Evolutionary conservation across 2,888 invertebrate species (phyloP), one percentile per base, ranked within the genome.

Genomic region (Nebria brevicollis): DNA sequence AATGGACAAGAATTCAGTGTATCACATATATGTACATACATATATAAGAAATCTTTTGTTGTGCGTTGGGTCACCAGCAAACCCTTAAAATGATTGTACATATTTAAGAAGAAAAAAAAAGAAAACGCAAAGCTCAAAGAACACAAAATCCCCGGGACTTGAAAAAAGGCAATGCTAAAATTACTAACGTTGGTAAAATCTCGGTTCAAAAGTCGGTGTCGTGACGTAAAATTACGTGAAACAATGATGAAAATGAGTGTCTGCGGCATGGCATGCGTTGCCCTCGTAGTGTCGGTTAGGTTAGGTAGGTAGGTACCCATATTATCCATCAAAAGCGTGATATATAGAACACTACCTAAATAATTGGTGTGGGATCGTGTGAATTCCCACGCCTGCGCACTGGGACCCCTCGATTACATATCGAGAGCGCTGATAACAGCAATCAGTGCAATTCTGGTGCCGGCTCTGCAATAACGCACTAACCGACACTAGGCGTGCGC

Each of bases 301-400:
- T 54, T 54, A 54, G 54, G 54, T 54, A 34, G 34, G 34, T 34
- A 34, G 34, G 34, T 54, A 8, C 54, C 54, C 54, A 54, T 54
- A 54, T 54, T 54, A 54, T 54, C 54, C 54, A 54, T 54, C 54
- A 54, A 54, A 54, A 54, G 78, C 74, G 78, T 78, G 78, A 78
- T 78, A 78, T 78, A 78, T 78, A 78, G 78, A 78, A 73, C 78
- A 74, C 41, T 34, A 74, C 66, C 66, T 73, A 78, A 70, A 78
- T 78, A 78, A 78, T 78, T 78, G 78, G 78, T 78, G 54, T 54
- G 54, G 78, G 66, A 78, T 78, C 78, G 78, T 78, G 78, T 78
- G 78, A 78, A 78, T 78, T 78, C 78, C 78, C 78, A 78, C 78
- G 78, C 73, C 78, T 73, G 78, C 73, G 74, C 78, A 78, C 66